Evolutionary conservation across 1,140 invertebrate species (phyloP).

Genomic region (Heliconius hewitsoni): DNA sequence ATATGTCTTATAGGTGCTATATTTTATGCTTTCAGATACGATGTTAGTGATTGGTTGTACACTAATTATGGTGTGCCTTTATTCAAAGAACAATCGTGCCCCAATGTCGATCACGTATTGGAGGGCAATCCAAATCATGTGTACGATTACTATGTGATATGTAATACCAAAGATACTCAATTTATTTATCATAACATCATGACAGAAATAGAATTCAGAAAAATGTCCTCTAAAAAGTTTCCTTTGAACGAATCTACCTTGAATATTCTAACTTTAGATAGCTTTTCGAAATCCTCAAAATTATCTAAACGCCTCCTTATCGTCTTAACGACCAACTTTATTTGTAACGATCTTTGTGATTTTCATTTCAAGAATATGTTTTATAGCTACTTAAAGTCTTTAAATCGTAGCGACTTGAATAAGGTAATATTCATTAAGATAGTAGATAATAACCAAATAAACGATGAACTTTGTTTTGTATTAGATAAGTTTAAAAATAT

Average conservation of each 20-base stretch:
- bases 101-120: slow-evolving; percentile 79
- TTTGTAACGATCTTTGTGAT: slow-evolving; percentile 75
- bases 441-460: slow-evolving; percentile 75
- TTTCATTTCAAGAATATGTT: slow-evolving; percentile 78
- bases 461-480: slow-evolving; percentile 70
- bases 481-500: slow-evolving; percentile 78
- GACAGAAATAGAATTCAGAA: slow-evolving; percentile 86
- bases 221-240: slow-evolving; percentile 72
- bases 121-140: slow-evolving; percentile 86
- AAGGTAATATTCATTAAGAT: slow-evolving; percentile 77
- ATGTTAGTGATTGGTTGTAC: slow-evolving; percentile 88
- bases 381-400: slow-evolving; percentile 76
- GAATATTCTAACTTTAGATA: slow-evolving; percentile 76
- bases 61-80: slow-evolving; percentile 88
- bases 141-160: slow-evolving; percentile 94
- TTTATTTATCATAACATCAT: slow-evolving; percentile 90
- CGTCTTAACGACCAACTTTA: slow-evolving; percentile 76
- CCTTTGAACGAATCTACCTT: slow-evolving; percentile 63
- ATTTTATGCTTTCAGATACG: slow-evolving; percentile 89
- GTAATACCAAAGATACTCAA: slow-evolving; percentile 92
- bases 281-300: slow-evolving; percentile 78
- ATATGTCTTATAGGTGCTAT: slow-evolving; percentile 86
- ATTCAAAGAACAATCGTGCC: slow-evolving; percentile 82
- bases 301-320: slow-evolving; percentile 76
- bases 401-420: slow-evolving; percentile 73